These are phyloP conservation scores for Rhegmatorhina hoffmannsi DNA, from an alignment of 2,113 vertebrate species.

Conservation along the genomic window DNA sequence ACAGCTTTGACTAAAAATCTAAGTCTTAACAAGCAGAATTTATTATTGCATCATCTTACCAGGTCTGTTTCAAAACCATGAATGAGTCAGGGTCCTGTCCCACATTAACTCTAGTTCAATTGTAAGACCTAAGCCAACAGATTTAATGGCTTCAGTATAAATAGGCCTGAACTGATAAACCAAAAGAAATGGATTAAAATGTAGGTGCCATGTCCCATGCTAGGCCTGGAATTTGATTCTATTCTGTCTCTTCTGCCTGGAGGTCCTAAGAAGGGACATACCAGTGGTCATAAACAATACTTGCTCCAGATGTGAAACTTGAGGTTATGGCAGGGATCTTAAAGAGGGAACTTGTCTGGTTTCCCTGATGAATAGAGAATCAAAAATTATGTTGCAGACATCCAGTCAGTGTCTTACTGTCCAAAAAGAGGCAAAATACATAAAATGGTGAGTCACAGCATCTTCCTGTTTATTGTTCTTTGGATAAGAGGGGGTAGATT, in stretches of 20 bases:
- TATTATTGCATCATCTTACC: neutral
- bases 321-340: neutral
- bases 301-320: neutral
- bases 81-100: neutral
- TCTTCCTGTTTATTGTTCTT: slow-evolving; percentile 31
- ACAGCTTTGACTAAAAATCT: neutral
- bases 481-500: neutral
- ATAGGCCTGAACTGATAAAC: neutral
- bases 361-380: neutral
- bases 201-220: neutral
- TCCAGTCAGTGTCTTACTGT: neutral
- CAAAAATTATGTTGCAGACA: neutral
- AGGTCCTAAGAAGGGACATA: neutral
- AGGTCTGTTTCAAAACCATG: neutral
- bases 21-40: neutral
- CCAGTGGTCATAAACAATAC: neutral
- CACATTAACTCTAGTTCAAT: neutral
- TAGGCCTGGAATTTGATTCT: neutral
- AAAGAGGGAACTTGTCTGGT: neutral
- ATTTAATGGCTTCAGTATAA: neutral
- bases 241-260: neutral
- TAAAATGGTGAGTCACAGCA: neutral
- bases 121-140: neutral
- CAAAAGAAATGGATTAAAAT: neutral
- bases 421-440: neutral